Base-by-base conservation (phyloP, 2,888 invertebrate species). In the Papilio demoleus region DNA sequence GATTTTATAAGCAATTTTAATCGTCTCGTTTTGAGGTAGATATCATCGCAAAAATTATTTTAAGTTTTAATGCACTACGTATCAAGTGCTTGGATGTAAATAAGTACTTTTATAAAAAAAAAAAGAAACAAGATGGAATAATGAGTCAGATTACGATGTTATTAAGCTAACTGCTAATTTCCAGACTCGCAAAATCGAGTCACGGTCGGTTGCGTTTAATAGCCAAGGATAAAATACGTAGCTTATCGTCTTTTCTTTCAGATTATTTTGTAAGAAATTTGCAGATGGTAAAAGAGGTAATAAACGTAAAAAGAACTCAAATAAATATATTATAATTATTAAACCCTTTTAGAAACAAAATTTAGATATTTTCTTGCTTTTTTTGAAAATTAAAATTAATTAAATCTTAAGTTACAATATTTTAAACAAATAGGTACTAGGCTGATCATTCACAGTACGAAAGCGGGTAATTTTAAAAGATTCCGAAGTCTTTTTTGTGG, bases 91-190 rank as follows among this genome's bases (percentile, higher is more conserved):
- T 17, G 42, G 3, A n/a, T 42, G n/a, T n/a, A 36, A 11, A 36
- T 36, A 9, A 22, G 12, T 24, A 50, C 27, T 24, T 6, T 24
- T 1, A 50, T 14, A 50, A 50, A 50, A 24, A 1, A 24, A 53
- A 53, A 53, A 31, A 53, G n/a, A n/a, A n/a, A 53, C 6, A 53
- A 38, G 64, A 38, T n/a, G 53, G 12, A 0, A 38, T 38, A 64
- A 64, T 64, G 50, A 64, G 24, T 38, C 64, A 38, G 38, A 53
- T 64, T 53, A 64, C n/a, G 24, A 38, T 24, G 53, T 47, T 53
- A 64, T 64, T 50, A 64, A 38, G 53, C 53, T 64, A 64, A 64
- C 50, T 19, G 17, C 50, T 64, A 64, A 64, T 64, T 64, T 24
- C 59, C 38, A 60, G 40, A 60, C 22, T 60, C 59, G 14, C 22